A percentile compares a stretch with the other conserved stretches of the same genome.
Conservation (phyloP, 2,888 invertebrate species). For the Glaucopsyche alexis region DNA sequence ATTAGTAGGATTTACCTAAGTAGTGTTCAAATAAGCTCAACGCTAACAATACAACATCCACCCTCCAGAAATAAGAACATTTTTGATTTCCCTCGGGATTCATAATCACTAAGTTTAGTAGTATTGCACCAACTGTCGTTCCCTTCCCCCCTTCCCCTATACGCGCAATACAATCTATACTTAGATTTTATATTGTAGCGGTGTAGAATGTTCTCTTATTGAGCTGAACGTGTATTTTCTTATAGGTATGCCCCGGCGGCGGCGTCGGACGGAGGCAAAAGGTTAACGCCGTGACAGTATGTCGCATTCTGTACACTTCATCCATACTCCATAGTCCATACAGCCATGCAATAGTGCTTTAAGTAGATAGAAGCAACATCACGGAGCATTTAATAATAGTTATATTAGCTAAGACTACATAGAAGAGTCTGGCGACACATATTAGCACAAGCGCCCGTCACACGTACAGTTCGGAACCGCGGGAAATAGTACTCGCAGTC, state of each 20-base stretch:
- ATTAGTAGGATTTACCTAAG: too few species aligned
- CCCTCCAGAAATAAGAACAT: neutral
- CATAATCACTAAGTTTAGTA: neutral
- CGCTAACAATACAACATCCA: neutral
- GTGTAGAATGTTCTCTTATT: neutral
- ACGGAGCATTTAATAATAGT: neutral
- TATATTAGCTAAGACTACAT: too few species aligned
- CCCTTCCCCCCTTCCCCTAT: neutral
- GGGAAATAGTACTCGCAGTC: too few species aligned
- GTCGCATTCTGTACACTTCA: slow-evolving; percentile 31
- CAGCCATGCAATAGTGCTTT: neutral
- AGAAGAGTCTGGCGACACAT: neutral
- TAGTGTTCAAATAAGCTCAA: too few species aligned
- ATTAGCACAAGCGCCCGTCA: too few species aligned
- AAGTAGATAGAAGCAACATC: neutral
- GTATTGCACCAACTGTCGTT: neutral
- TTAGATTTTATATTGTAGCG: neutral
- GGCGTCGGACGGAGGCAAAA: slow-evolving; percentile 43
- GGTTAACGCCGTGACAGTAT: slow-evolving; percentile 46
- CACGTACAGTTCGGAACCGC: too few species aligned
- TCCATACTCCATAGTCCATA: neutral
- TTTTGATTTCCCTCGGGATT: neutral
- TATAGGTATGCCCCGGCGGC: slow-evolving; percentile 57
- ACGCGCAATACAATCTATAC: neutral
- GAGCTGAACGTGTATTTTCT: slow-evolving; percentile 40